Conservation (phyloP, 2,888 invertebrate species). For the Autographa gamma region DNA sequence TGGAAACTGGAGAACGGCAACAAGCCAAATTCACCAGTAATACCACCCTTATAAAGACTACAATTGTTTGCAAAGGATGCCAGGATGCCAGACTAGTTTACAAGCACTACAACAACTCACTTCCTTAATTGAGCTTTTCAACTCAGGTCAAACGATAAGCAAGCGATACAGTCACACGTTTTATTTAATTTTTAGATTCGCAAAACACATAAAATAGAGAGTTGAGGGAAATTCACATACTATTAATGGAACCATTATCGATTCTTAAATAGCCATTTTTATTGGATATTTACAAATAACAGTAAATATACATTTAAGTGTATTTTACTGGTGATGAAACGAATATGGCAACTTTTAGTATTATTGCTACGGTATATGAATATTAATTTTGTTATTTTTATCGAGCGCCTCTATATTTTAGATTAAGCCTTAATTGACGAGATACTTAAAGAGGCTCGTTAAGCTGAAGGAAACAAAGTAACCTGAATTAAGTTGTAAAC, state of each 20-base stretch:
- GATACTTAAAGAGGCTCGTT: constrained; percentile 21
- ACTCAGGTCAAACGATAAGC: constrained; percentile 47
- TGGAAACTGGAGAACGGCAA: not conserved
- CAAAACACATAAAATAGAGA: constrained; percentile 17
- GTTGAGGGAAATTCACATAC: constrained; percentile 41
- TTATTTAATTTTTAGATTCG: constrained; percentile 31
- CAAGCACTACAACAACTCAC: constrained; percentile 41
- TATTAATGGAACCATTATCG: constrained; percentile 25
- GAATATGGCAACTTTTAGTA: constrained; percentile 38
- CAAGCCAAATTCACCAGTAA: constrained; percentile 24
- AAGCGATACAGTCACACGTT: constrained; percentile 31
- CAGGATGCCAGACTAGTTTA: constrained; percentile 46
- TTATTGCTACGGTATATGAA: constrained; percentile 36
- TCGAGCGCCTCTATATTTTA: constrained; percentile 5
- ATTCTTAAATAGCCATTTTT: constrained; percentile 32
- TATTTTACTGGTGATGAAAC: constrained; percentile 36
- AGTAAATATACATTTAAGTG: constrained; percentile 40
- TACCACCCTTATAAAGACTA: constrained; percentile 11
- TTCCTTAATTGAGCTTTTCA: constrained; percentile 48
- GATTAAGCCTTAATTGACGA: constrained; percentile 32
- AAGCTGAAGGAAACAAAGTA: constrained; percentile 38
- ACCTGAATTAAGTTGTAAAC: constrained; percentile 28
- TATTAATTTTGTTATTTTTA: constrained; percentile 37
- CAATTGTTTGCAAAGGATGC: constrained; percentile 13
- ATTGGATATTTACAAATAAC: constrained; percentile 49